Evolutionary conservation across 1,140 invertebrate species (phyloP).

Genomic region (Pseudomyrmex cubaensis): DNA sequence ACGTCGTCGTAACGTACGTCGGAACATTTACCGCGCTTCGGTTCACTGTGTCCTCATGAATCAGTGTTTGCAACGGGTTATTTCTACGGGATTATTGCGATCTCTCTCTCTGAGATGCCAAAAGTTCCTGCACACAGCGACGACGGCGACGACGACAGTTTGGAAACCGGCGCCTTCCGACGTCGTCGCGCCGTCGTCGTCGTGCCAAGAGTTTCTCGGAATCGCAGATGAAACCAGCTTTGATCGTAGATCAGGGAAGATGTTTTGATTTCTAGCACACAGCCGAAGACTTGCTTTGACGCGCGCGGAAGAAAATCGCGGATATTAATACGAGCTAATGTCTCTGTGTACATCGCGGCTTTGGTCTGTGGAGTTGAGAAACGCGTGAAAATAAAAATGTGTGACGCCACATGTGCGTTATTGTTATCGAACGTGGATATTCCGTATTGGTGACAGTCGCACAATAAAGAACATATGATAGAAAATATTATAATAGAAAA

Average conservation of each 20-base stretch:
- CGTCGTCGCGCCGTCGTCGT: neutral
- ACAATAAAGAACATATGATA: neutral
- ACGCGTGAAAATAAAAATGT: no score
- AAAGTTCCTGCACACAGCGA: slow-evolving; percentile 7
- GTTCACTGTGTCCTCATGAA: neutral
- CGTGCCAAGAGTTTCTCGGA: slow-evolving; percentile 68
- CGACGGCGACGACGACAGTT: neutral
- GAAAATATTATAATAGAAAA: no score
- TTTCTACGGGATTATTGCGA: slow-evolving; percentile 10
- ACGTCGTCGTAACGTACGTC: neutral
- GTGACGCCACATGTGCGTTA: neutral
- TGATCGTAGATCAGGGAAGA: slow-evolving; percentile 58
- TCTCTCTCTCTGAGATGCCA: neutral
- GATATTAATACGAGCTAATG: slow-evolving; percentile 45
- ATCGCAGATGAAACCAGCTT: slow-evolving; percentile 54
- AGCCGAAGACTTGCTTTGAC: slow-evolving; percentile 38
- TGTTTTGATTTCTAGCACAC: slow-evolving; percentile 61
- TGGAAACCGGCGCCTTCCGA: slow-evolving; percentile 19
- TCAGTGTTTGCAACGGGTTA: slow-evolving; percentile 10
- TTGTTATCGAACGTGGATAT: neutral
- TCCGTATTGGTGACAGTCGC: neutral
- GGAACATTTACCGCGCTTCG: neutral
- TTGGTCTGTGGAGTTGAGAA: neutral
- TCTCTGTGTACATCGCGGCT: neutral
- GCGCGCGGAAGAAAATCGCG: neutral